Evolutionary conservation across 2,888 invertebrate species (phyloP), one percentile per base, ranked within the genome.

Genomic region (Torymus tubicola): DNA sequence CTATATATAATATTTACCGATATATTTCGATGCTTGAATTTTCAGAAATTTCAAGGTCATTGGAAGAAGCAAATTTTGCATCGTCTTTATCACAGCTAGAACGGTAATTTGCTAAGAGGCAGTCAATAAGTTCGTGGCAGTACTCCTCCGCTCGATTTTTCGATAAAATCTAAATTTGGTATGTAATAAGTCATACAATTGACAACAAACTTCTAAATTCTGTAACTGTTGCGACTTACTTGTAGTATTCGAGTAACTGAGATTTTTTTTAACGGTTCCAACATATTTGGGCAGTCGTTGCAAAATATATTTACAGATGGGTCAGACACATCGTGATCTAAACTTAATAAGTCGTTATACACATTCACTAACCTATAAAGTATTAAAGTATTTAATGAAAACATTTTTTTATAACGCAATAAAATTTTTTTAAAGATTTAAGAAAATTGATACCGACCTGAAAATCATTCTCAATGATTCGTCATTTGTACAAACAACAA

Each of bases 161-260:
- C 0, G 95, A 93, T 82, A 95, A 88, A 64, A 93, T 89, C 94
- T 94, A 85, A 42, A 70, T 18, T 61, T 64, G 0, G 52, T 1
- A 31, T 31, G 31, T 31, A 31, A 31, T 31, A 31, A 31, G 8
- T 31, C 31, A 31, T 31, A 31, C 8, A 31, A 31, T 31, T 3
- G 3, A 24, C 2, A 3, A 24, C 24, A 24, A 31, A 31, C 2
- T 31, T 31, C 5, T 31, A 31, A 31, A 31, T 31, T 31, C 31
- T 31, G 0, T 1, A 2, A 2, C 0, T 2, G 3, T 1, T 31
- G 31, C 8, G 21, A 42, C 52, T 64, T 88, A 95, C 95, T 92
- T 96, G 96, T 31, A 96, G 92, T 81, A 96, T 93, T 89, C 94
- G 93, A 0, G 95, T 94, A 69, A 96, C 92, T 4, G 96, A 95